Conservation (phyloP, 2,113 vertebrate species). For the Acanthisitta chloris region DNA sequence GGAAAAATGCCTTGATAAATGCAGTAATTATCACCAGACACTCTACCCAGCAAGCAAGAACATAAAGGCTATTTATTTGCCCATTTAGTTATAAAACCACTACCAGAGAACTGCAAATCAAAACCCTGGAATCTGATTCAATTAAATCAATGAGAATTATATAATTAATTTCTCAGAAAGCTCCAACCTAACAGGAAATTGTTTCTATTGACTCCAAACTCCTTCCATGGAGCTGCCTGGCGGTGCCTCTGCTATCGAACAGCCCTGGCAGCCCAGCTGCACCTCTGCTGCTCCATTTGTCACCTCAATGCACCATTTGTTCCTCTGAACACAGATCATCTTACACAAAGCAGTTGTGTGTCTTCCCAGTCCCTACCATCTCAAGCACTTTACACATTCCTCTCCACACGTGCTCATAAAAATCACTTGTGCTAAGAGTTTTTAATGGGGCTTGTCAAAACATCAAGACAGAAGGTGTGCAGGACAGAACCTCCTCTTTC, state of each 20-base stretch:
- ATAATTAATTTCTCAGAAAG: background rate
- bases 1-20: background rate
- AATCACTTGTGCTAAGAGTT: background rate
- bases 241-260: fast-evolving
- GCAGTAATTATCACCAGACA: background rate
- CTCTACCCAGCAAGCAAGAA: background rate
- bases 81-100: background rate
- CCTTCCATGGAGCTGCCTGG: background rate
- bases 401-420: background rate
- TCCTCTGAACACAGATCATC: constrained; percentile 1
- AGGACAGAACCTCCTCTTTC: background rate
- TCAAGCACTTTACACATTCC: background rate
- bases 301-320: constrained; percentile 48
- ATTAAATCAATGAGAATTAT: background rate
- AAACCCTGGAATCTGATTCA: background rate
- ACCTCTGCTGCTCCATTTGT: constrained; percentile 33
- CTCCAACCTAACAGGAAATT: background rate
- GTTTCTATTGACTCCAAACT: background rate
- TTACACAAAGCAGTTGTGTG: constrained; percentile 38
- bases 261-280: background rate
- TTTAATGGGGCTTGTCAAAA: background rate
- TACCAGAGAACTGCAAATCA: background rate
- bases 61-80: background rate
- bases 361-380: background rate
- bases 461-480: background rate